Percentiles rank a stretch among this genome's conserved stretches.
Conservation (phyloP, 1,140 invertebrate species). For the Nixonia krombeini region DNA sequence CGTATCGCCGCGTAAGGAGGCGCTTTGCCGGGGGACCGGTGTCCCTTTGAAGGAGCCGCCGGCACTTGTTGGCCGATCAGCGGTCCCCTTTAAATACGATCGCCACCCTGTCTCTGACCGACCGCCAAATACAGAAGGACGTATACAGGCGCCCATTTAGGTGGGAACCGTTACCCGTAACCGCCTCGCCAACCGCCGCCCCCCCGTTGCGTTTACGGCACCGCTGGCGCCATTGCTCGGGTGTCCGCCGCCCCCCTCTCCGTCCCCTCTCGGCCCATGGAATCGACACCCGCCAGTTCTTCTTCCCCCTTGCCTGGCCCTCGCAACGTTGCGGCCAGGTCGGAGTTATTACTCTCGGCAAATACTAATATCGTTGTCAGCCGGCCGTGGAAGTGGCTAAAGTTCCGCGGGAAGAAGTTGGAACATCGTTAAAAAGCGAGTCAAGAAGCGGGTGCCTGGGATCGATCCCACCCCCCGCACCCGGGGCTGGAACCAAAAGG, state of each 20-base stretch:
- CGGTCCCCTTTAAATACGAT: slow-evolving; percentile 70
- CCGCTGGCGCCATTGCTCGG: too few species aligned
- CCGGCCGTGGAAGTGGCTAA: slow-evolving; percentile 17
- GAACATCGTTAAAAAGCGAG: slow-evolving; percentile 44
- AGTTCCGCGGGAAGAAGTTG: slow-evolving; percentile 33
- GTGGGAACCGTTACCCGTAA: slow-evolving; percentile 57
- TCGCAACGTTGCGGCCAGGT: slow-evolving; percentile 35
- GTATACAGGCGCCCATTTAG: slow-evolving; percentile 63
- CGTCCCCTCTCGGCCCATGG: too few species aligned
- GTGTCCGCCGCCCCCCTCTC: too few species aligned
- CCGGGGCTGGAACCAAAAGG: slow-evolving; percentile 44
- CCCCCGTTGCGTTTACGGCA: too few species aligned
- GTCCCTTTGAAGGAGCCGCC: slow-evolving; percentile 68
- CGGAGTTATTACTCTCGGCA: slow-evolving; percentile 38
- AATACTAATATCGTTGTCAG: slow-evolving; percentile 45
- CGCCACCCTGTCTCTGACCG: slow-evolving; percentile 58
- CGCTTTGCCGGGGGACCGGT: slow-evolving; percentile 30
- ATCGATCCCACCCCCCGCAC: slow-evolving; percentile 36
- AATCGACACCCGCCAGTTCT: too few species aligned
- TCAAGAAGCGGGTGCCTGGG: slow-evolving; percentile 31
- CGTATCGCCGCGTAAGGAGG: slow-evolving; percentile 6
- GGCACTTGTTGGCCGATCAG: slow-evolving; percentile 70
- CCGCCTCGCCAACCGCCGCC: slow-evolving; percentile 59
- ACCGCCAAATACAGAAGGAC: slow-evolving; percentile 53
- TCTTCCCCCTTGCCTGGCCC: too few species aligned